Percentiles rank a stretch among this genome's conserved stretches.
Evolutionary conservation across 2,888 invertebrate species (phyloP).

Genomic region (Drosophila siamana): DNA sequence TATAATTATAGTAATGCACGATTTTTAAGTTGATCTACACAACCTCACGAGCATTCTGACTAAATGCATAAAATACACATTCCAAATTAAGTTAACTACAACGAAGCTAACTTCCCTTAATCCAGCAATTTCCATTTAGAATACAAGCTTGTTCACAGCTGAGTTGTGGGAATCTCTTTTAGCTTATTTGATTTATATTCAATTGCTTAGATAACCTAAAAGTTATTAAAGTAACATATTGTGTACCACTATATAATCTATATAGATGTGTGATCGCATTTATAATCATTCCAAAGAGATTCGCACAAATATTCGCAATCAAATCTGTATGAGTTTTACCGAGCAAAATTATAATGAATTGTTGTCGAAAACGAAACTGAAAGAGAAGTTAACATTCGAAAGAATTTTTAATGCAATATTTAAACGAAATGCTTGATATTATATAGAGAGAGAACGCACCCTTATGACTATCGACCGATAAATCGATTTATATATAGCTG

Average conservation of each 20-base stretch:
- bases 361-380: too few species aligned
- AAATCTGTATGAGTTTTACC: too few species aligned
- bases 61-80: not conserved
- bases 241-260: not conserved
- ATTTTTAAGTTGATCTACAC: constrained; percentile 33
- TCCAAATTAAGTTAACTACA: not conserved
- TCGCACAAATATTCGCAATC: not conserved
- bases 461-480: constrained; percentile 11
- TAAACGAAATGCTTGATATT: not conserved
- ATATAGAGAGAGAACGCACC: constrained; percentile 19
- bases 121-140: not conserved
- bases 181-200: not conserved
- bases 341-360: too few species aligned
- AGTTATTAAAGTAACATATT: not conserved
- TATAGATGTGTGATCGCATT: not conserved
- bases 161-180: not conserved
- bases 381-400: too few species aligned
- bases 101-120: not conserved
- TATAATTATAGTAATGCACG: constrained; percentile 35
- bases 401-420: not conserved
- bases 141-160: not conserved
- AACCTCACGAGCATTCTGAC: not conserved
- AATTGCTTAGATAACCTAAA: not conserved
- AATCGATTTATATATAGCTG: constrained; percentile 11
- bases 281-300: not conserved